Evolutionary conservation across 2,113 vertebrate genomes (phyloP), one percentile per base, ranked within the genome.

Genomic region (Nanorana parkeri): DNA sequence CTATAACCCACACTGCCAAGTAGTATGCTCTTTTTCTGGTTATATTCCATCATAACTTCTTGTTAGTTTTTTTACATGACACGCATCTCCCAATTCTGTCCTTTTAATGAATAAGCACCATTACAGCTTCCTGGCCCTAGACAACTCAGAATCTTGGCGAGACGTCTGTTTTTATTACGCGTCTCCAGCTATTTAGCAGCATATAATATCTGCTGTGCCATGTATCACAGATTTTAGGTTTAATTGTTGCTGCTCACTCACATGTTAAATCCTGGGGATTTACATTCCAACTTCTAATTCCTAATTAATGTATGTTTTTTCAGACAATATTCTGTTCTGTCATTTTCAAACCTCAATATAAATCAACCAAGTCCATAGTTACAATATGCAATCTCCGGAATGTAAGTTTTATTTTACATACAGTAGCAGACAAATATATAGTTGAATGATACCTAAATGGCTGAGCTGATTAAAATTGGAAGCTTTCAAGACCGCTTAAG

Each of bases 281-380:
- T 81, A 81, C 78, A 81, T 81, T 81, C 78, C 78, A 72, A 10
- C 58, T 32, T 51, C 16, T 36, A 81, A 81, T 81, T 72, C 78
- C 78, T 54, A 52, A 72, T 55, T 64, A 81, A 73, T 3, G 2
- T 54, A 64, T 71, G 68, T 72, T 81, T 64, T 81, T 51, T 64
- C 20, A 73, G 23, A 52, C 41, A 54, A 23, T 64, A 64, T 73
- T 69, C 20, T 71, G 28, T 58, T 79, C 26, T 56, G 51, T 58
- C 52, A 68, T 21, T 79, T 78, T 23, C 63, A 78, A 78, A 78
- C 21, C 71, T 60, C 54, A 21, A 60, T 8, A 23, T 36, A 74
- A 58, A 21, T 60, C 54, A 74, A 60, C 71, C 54, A 36, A 74
- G 28, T 36, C 54, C 16, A 26, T 63, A 63, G 7, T 63, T 63